Conservation (phyloP, 92 coral and sea anemone species). For the Blastomussa wellsi region DNA sequence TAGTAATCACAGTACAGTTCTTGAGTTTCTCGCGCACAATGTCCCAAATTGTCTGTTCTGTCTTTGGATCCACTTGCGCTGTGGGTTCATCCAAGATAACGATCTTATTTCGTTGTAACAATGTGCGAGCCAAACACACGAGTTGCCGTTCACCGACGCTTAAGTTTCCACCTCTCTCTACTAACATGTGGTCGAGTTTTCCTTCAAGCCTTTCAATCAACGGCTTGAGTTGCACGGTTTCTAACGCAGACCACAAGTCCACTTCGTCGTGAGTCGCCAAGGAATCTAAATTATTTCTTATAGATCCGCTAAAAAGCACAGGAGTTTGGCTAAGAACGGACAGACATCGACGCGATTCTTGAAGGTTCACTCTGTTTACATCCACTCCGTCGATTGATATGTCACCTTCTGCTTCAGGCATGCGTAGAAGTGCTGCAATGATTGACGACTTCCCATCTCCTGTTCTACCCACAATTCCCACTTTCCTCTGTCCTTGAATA, state of each 20-base stretch:
- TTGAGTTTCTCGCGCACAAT: constrained; percentile 62
- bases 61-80: constrained; percentile 70
- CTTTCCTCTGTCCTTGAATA: constrained; percentile 58
- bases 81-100: constrained; percentile 75
- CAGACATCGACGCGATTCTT: constrained; percentile 63
- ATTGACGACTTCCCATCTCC: neutral
- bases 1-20: constrained; percentile 71
- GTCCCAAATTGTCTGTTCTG: constrained; percentile 63
- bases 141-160: constrained; percentile 73
- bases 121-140: constrained; percentile 65
- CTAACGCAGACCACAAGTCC: constrained; percentile 64
- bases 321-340: constrained; percentile 73
- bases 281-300: constrained; percentile 65
- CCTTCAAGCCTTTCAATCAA: constrained; percentile 52
- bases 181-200: constrained; percentile 47
- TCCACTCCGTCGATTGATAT: constrained; percentile 63
- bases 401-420: constrained; percentile 60
- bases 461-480: constrained; percentile 84
- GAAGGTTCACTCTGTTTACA: constrained; percentile 59
- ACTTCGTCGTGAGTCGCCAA: constrained; percentile 56
- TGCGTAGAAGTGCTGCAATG: neutral
- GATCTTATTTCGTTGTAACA: constrained; percentile 62
- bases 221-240: constrained; percentile 64
- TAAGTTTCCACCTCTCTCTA: constrained; percentile 65
- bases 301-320: constrained; percentile 62